Percentiles rank a stretch among this genome's conserved stretches.
These are phyloP conservation scores for Spongilla lacustris DNA, from an alignment of 37 sponge, comb jelly and placozoan species.

Conservation along the genomic window DNA sequence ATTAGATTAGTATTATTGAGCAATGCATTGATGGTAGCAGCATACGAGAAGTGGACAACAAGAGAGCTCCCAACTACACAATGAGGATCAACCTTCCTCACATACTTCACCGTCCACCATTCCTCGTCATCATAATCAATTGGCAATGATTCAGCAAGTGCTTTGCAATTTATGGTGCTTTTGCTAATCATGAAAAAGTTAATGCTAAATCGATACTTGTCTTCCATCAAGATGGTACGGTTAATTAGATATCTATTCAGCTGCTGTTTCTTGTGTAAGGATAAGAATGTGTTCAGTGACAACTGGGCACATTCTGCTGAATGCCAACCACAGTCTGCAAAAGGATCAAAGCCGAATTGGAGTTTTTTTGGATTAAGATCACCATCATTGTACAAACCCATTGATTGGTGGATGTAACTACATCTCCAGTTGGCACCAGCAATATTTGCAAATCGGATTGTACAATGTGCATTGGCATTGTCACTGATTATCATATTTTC, in stretches of 20 bases:
- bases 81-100: background rate
- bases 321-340: constrained; percentile 9
- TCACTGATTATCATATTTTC: background rate
- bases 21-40: background rate
- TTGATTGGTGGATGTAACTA: background rate
- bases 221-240: background rate
- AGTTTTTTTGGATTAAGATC: background rate
- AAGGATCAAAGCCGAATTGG: background rate
- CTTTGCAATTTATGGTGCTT: background rate
- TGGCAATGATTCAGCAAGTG: background rate
- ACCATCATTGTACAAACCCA: background rate
- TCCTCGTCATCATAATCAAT: background rate
- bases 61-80: constrained; percentile 4
- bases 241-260: background rate
- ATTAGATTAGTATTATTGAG: background rate
- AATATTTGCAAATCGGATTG: background rate
- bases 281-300: background rate
- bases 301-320: constrained; percentile 1
- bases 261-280: background rate
- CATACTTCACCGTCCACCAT: background rate
- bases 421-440: constrained; percentile 19
- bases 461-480: background rate
- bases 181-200: constrained; percentile 6
- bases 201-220: background rate
- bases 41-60: constrained; percentile 18